Conservation (phyloP, 2,888 invertebrate genomes). For the Melinaea marsaeus region DNA sequence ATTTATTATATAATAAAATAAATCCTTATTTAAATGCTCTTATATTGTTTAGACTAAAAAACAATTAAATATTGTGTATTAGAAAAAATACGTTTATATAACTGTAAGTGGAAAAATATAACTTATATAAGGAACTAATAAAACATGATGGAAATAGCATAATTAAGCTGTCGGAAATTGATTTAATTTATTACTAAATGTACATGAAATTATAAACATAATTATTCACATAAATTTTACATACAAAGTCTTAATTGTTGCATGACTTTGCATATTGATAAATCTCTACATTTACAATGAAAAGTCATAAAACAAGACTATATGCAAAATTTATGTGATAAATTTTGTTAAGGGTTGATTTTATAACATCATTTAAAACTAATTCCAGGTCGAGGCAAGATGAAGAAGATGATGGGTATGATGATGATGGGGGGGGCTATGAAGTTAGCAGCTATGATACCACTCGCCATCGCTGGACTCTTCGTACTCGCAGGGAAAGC, state of each 20-base stretch:
- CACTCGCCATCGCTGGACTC: slow-evolving; percentile 87
- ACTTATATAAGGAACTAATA: slow-evolving; percentile 6
- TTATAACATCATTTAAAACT: slow-evolving; percentile 2
- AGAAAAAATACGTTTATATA: no score
- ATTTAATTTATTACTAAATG: slow-evolving; percentile 4
- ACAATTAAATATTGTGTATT: no score
- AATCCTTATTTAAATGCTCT: no score
- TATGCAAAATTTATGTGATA: no score
- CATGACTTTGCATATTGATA: no score
- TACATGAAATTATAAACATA: slow-evolving; percentile 11
- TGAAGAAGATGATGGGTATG: slow-evolving; percentile 95
- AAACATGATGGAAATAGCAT: slow-evolving; percentile 1
- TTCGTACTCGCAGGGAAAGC: slow-evolving; percentile 91
- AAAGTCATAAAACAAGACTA: no score
- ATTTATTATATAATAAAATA: no score
- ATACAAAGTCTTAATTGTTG: no score
- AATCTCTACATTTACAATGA: no score
- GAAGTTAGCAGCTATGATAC: slow-evolving; percentile 90
- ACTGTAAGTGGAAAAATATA: no score
- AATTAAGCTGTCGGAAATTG: slow-evolving; percentile 8
- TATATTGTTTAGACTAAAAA: no score
- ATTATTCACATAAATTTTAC: slow-evolving; percentile 11
- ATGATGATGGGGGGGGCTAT: slow-evolving; percentile 93
- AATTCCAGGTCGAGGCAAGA: slow-evolving; percentile 85
- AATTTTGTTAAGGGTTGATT: no score